Evolutionary conservation across 2,113 vertebrate species (phyloP).

Genomic region (Entelurus aequoreus): DNA sequence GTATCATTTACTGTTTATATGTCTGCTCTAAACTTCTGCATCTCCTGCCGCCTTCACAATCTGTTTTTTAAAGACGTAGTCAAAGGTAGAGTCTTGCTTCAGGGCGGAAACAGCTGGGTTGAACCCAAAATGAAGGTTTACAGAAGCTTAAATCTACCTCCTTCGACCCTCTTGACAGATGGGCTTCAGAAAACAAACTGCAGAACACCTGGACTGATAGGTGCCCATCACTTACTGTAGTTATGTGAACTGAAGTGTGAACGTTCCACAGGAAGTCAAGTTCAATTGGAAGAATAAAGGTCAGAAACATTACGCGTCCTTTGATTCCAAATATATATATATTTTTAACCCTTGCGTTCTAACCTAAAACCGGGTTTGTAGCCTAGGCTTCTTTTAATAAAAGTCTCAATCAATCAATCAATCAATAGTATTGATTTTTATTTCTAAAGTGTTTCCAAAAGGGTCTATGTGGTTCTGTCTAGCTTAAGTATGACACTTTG

Average conservation of each 20-base stretch:
- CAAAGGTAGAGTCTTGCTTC: constrained; percentile 5
- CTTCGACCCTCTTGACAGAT: constrained; percentile 19
- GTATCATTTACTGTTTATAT: background rate
- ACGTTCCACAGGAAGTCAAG: background rate
- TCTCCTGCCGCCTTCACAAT: background rate
- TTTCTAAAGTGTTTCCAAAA: too few relatives aligned
- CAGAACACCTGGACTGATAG: constrained; percentile 36
- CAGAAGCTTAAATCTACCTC: background rate
- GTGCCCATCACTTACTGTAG: constrained; percentile 3
- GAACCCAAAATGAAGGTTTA: constrained; percentile 17
- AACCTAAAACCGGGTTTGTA: too few relatives aligned
- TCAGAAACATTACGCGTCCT: too few relatives aligned
- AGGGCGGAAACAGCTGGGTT: constrained; percentile 38
- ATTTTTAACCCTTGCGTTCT: too few relatives aligned
- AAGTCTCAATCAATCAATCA: too few relatives aligned
- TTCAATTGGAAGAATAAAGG: too few relatives aligned
- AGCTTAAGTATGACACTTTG: too few relatives aligned
- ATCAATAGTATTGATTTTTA: too few relatives aligned
- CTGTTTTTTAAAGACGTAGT: constrained; percentile 33
- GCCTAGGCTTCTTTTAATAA: too few relatives aligned
- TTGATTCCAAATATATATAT: too few relatives aligned
- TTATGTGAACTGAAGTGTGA: background rate
- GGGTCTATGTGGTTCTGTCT: too few relatives aligned
- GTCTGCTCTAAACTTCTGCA: constrained; percentile 1
- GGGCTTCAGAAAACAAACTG: constrained; percentile 1